Evolutionary conservation across 1,140 invertebrate species (phyloP).

Genomic region (Dreissena polymorpha): DNA sequence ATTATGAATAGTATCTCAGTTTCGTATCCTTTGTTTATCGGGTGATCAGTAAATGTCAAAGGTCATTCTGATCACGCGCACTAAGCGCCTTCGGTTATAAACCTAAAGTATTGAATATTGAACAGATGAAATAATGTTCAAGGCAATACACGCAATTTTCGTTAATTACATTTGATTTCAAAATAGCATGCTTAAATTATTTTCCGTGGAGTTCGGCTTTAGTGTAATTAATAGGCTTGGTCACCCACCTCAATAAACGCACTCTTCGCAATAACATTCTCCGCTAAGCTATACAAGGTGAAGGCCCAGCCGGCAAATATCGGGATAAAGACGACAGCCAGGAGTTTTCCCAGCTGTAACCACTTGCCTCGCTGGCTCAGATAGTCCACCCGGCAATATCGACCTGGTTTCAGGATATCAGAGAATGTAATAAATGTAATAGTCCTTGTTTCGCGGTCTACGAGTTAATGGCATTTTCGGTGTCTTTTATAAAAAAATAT

Average conservation of each 20-base stretch:
- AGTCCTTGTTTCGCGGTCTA: no score
- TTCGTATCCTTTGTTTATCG: background rate
- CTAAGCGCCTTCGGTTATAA: no score
- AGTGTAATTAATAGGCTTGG: background rate
- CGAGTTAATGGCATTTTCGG: no score
- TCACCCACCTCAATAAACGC: slow-evolving; percentile 12
- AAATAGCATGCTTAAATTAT: background rate
- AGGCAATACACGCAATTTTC: background rate
- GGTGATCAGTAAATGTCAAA: no score
- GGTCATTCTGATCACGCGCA: no score
- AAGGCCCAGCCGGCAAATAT: slow-evolving; percentile 36
- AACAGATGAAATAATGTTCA: background rate
- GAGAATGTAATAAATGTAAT: no score
- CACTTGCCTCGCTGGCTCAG: slow-evolving; percentile 26
- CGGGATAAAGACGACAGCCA: slow-evolving; percentile 33
- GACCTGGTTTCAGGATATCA: background rate
- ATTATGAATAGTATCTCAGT: background rate
- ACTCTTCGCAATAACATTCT: slow-evolving; percentile 15
- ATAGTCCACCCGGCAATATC: slow-evolving; percentile 27
- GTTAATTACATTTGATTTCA: background rate
- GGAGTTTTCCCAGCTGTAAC: slow-evolving; percentile 29
- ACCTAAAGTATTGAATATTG: background rate
- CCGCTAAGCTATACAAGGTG: slow-evolving; percentile 19
- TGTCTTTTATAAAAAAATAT: no score
- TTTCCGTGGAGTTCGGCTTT: background rate